phyloP scores from a whole-genome alignment of 2,888 invertebrate genomes.

The Rhagophthalmus giganteus region DNA sequence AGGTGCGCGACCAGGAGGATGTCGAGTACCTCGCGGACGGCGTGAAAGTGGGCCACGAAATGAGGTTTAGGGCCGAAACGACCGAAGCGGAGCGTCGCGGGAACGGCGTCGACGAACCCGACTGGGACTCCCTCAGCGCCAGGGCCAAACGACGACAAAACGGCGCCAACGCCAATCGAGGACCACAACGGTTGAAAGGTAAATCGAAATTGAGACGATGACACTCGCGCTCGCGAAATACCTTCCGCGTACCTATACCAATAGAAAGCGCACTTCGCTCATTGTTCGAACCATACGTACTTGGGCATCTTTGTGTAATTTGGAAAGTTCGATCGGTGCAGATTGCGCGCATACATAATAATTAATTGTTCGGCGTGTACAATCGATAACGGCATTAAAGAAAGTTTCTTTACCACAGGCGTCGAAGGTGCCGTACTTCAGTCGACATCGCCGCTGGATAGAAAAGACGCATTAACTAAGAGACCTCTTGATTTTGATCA shows the following conservation, averaged over 20 bases:
- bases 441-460: slow-evolving; percentile 57
- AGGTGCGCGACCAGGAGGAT: slow-evolving; percentile 78
- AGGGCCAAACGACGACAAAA: slow-evolving; percentile 63
- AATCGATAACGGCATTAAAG: not conserved
- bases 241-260: slow-evolving; percentile 4
- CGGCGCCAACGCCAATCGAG: slow-evolving; percentile 45
- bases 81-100: slow-evolving; percentile 77
- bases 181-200: slow-evolving; percentile 60
- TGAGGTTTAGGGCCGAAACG: slow-evolving; percentile 79
- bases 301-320: too few relatives aligned
- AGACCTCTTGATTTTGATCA: slow-evolving; percentile 83
- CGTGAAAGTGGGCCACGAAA: slow-evolving; percentile 76
- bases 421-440: slow-evolving; percentile 40
- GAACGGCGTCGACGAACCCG: slow-evolving; percentile 68
- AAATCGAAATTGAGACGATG: slow-evolving; percentile 18
- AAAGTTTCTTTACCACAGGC: slow-evolving; percentile 33
- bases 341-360: too few relatives aligned
- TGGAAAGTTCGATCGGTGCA: too few relatives aligned
- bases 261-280: slow-evolving; percentile 1
- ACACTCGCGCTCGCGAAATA: not conserved
- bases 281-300: not conserved
- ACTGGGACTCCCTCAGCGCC: slow-evolving; percentile 80
- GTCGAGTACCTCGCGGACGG: slow-evolving; percentile 84
- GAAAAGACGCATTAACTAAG: slow-evolving; percentile 80
- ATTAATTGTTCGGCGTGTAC: too few relatives aligned